A percentile compares a stretch with the other conserved stretches of the same genome.
Evolutionary conservation across 2,797 vertebrate species (phyloP).

Genomic region (Acomys russatus): DNA sequence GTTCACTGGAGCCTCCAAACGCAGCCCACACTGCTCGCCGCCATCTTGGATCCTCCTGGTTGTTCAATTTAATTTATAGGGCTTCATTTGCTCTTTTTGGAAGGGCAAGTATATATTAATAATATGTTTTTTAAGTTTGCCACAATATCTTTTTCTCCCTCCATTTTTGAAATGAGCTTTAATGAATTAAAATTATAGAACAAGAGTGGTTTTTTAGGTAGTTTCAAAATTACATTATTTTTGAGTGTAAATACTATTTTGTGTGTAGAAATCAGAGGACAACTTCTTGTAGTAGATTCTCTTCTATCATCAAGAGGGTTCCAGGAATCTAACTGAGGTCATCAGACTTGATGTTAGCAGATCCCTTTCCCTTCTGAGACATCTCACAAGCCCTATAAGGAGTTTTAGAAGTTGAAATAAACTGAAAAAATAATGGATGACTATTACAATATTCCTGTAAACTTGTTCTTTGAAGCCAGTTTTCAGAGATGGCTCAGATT

Average conservation of each 20-base stretch:
- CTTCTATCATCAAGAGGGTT: background rate
- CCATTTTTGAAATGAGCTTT: background rate
- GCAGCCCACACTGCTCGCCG: no score
- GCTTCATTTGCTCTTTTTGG: no score
- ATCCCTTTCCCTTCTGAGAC: no score
- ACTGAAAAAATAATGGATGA: background rate
- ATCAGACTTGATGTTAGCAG: no score
- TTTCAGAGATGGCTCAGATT: background rate
- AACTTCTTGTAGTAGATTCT: background rate
- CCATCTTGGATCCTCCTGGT: no score
- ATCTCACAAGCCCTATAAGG: no score
- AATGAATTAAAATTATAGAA: background rate
- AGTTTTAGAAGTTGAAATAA: background rate
- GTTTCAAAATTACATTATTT: background rate
- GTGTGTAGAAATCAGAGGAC: no score
- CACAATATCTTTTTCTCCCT: background rate
- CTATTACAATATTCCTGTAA: background rate
- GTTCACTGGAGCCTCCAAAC: no score
- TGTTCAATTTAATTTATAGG: background rate
- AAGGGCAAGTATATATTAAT: background rate
- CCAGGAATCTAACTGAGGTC: background rate
- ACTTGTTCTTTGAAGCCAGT: background rate
- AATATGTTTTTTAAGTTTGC: background rate
- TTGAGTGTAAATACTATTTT: background rate
- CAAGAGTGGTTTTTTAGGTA: background rate